These are phyloP conservation scores for Pyrrhosoma nymphula DNA, from an alignment of 2,888 invertebrate genomes.

Conservation along the genomic window DNA sequence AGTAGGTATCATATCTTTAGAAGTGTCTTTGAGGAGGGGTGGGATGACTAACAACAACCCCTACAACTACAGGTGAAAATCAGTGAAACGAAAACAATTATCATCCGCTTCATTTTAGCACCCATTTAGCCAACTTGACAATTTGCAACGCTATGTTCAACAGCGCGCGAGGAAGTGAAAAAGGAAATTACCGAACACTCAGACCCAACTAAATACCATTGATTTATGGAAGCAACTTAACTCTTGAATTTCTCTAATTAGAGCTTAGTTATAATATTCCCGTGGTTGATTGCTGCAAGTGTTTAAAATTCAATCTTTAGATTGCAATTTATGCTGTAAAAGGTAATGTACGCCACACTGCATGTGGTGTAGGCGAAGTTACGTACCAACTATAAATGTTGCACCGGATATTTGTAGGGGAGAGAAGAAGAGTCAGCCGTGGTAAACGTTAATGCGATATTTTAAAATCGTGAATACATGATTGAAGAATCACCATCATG, in stretches of 20 bases:
- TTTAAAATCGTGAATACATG: too few species aligned
- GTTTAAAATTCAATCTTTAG: neutral
- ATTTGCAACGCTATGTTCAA: neutral
- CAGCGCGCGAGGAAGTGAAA: too few species aligned
- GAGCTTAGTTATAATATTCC: neutral
- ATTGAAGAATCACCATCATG: too few species aligned
- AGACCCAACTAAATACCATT: neutral
- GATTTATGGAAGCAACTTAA: neutral
- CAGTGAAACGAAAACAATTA: neutral
- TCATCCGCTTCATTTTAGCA: neutral
- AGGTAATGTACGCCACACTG: too few species aligned
- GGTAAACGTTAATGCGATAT: too few species aligned
- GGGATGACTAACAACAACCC: neutral
- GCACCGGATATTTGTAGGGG: too few species aligned
- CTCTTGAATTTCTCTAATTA: neutral
- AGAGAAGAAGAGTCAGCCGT: too few species aligned
- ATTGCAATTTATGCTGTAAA: neutral
- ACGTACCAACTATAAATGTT: too few species aligned
- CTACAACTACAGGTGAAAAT: neutral
- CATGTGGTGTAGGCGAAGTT: too few species aligned
- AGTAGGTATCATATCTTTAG: neutral
- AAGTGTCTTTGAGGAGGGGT: neutral
- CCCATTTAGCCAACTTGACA: neutral
- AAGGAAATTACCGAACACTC: neutral
- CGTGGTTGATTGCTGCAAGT: neutral